Conservation (phyloP, 2,113 vertebrate genomes). For the Muntiacus reevesi region DNA sequence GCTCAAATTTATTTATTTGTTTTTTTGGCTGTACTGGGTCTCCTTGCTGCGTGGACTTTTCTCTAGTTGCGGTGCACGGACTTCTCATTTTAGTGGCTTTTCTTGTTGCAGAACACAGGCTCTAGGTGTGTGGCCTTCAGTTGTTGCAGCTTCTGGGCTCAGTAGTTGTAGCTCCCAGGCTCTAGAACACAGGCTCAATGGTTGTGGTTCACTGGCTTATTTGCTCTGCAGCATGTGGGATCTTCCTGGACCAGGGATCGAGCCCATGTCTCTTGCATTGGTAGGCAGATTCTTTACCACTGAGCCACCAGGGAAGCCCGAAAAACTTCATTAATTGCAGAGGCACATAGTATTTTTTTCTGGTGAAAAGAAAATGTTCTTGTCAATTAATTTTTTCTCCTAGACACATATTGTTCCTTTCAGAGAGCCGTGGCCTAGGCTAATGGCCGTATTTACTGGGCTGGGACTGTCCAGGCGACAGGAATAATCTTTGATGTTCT, state of each 20-base stretch:
- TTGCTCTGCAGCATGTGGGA: not conserved
- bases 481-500: slow-evolving; percentile 35
- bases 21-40: not conserved
- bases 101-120: not conserved
- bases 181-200: not conserved
- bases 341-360: not conserved
- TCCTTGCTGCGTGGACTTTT: not conserved
- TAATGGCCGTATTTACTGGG: accelerated
- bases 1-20: not conserved
- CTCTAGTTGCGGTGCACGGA: accelerated
- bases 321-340: not conserved
- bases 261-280: not conserved
- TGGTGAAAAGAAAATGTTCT: not conserved
- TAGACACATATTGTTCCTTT: not conserved
- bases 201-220: not conserved
- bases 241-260: not conserved
- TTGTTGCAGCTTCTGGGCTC: not conserved
- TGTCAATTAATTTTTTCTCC: not conserved
- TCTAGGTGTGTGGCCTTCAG: not conserved
- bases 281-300: not conserved
- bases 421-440: not conserved
- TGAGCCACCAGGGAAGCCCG: not conserved
- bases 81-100: not conserved
- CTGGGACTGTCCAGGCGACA: accelerated
- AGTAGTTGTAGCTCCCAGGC: not conserved